Base-by-base conservation (phyloP, 2,797 vertebrate species). In the Varecia variegata region DNA sequence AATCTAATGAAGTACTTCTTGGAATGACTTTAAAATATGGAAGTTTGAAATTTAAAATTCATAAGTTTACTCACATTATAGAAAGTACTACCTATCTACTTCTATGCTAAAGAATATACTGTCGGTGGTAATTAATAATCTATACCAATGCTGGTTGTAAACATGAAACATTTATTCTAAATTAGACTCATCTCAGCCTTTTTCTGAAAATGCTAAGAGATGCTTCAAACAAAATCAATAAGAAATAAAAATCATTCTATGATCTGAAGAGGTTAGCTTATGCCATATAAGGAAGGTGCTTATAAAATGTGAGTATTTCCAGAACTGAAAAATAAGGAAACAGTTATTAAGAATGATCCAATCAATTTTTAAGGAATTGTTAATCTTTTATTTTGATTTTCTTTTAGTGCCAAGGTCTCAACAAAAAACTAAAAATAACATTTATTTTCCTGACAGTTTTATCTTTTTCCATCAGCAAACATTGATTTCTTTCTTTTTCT, bases 371-470 rank as follows among this genome's bases (percentile, higher is more conserved):
- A 20, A 93, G 38, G 32, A 95, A 92, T 88, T 93, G 23, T 88
- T 97, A 68, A 88, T 97, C 67, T 88, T 95, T 92, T 73, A 71
- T 90, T 93, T 90, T 93, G 25, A 73, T 80, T 94, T 88, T 92
- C 81, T 79, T 43, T 95, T 68, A 85, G 17, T 85, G 67, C 30
- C 67, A 88, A 45, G 17, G 11, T 90, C 62, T 94, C 96, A 82
- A 92, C 65, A 84, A 94, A 94, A 90, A 65, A 11, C 52, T 92
- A 90, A 96, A 91, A 88, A 85, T 90, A 85, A 43, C 92, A 93
- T 96, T 88, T 95, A 80, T 97, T 97, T 97, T 92, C 81, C 35
- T 92, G 94, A 88, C 88, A 79, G 73, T 96, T 97, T 97, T 95
- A 90, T 86, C 85, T 93, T 80, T 97, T 95, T 95, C 68, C 21